Base-by-base conservation (phyloP, 2,888 invertebrate genomes). In the Acleris literana region DNA sequence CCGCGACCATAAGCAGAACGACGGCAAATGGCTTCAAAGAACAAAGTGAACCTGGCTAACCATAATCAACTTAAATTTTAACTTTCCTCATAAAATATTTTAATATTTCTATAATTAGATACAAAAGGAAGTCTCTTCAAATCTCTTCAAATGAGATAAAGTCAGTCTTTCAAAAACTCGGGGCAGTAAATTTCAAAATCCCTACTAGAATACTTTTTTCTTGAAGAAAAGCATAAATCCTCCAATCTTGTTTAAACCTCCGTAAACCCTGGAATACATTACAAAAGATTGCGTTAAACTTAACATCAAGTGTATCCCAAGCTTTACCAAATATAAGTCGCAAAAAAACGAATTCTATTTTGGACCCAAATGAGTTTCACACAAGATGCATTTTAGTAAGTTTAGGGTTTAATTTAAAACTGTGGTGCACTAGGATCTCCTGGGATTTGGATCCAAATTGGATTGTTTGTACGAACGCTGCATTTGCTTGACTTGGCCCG, bases 381-480 rank as follows among this genome's bases (percentile, higher is more conserved):
- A 57, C 51, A 68, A 16, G 52, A 55, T 16, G 53, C 62, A 51
- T 46, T 65, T 71, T 68, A n/a, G 61, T 53, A 56, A 60, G 11
- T n/a, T 58, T 44, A 33, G 39, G 71, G 81, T 85, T 86, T 89
- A 86, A 89, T 88, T 87, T 86, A 86, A 87, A 85, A 86, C 80
- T 81, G 82, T 79, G 83, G 82, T 80, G 76, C 80, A 82, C 82
- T 80, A 75, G 83, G 79, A 80, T 84, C 89, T 83, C 81, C 20
- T 61, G 83, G 86, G 88, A 82, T 82, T 88, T 84, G 77, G 77
- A 82, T 78, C 84, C 83, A 87, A 88, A 90, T 90, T 89, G 86
- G 86, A 88, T 87, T 84, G 86, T 82, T 84, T 81, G 81, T 83
- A 85, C 87, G 84, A 86, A 85, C 86, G 83, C 77, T 77, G 80